Base-by-base conservation (phyloP, 2,888 invertebrate genomes). In the Ichneumoninae sp. region DNA sequence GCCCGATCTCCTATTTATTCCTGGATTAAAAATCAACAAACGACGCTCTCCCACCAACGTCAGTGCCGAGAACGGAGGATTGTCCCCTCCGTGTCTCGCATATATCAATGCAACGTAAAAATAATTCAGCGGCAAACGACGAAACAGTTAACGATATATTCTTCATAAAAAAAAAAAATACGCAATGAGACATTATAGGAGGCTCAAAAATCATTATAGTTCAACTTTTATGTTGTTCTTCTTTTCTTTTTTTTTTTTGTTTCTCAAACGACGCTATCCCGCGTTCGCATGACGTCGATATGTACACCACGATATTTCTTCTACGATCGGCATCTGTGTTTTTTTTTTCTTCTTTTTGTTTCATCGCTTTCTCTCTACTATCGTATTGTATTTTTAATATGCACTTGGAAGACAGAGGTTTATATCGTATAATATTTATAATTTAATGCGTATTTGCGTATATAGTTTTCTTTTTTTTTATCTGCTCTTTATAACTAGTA, bases 331-430 rank as follows among this genome's bases (percentile, higher is more conserved):
- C 72, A 72, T 72, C 54, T 79, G 75, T 66, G 47, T 75, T 74
- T 65, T 81, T 65, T 81, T 69, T 79, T 81, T 69, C 72, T 36
- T 70, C 52, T 30, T 16, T 75, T 70, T 72, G 33, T 62, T 44
- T 79, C 78, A 72, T 82, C 66, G 71, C 60, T 79, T 80, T 65
- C 44, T 68, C 72, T 77, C 86, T 83, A 84, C 83, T 86, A 83
- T 87, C 86, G 87, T 87, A 86, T 83, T 86, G 87, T 89, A 87
- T 89, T 89, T 62, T 90, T 88, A 91, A 90, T 92, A 92, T 91
- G 90, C 89, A 89, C 89, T 92, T 93, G 93, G 93, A 93, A 93
- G 93, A 93, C 93, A 93, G 93, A 93, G 91, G 93, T 92, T 92
- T 90, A 89, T 91, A 91, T 90, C 80, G 86, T 91, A 90, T 82